phyloP scores from a whole-genome alignment of 2,797 vertebrate species.

The Pterois miles region DNA sequence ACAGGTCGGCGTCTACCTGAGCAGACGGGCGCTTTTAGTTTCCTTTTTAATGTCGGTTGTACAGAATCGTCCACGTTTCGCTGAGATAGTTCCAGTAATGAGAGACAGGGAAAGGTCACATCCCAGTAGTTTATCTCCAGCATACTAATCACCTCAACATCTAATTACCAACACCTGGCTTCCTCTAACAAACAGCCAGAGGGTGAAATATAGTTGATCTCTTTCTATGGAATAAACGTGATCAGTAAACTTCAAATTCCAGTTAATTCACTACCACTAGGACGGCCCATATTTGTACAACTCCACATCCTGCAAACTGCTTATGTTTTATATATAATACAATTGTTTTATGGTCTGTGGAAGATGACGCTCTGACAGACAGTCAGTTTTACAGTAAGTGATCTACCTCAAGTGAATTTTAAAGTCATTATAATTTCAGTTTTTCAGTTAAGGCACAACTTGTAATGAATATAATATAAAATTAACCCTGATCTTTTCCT shows the following conservation, averaged over 20 bases:
- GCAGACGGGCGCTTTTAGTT: not conserved
- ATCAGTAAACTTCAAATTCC: not conserved
- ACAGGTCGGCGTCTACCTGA: not conserved
- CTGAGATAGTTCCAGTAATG: not conserved
- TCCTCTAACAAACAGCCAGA: not conserved
- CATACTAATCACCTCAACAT: not conserved
- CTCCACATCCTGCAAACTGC: not conserved
- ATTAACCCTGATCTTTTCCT: not conserved
- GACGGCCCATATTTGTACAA: not conserved
- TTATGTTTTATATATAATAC: not conserved
- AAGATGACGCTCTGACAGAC: not conserved
- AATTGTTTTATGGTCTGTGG: not conserved
- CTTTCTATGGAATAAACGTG: not conserved
- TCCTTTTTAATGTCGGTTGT: not conserved
- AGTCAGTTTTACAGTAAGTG: too few species aligned
- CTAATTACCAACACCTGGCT: not conserved
- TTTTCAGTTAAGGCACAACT: too few species aligned
- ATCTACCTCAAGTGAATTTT: too few species aligned
- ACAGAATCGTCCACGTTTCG: not conserved
- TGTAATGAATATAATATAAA: not conserved
- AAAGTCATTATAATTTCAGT: too few species aligned
- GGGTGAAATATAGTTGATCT: not conserved
- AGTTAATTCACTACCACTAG: not conserved
- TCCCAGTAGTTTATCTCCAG: not conserved
- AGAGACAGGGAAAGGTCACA: not conserved